Base-by-base conservation (phyloP, 2,797 vertebrate genomes). In the Epinephelus malabaricus region DNA sequence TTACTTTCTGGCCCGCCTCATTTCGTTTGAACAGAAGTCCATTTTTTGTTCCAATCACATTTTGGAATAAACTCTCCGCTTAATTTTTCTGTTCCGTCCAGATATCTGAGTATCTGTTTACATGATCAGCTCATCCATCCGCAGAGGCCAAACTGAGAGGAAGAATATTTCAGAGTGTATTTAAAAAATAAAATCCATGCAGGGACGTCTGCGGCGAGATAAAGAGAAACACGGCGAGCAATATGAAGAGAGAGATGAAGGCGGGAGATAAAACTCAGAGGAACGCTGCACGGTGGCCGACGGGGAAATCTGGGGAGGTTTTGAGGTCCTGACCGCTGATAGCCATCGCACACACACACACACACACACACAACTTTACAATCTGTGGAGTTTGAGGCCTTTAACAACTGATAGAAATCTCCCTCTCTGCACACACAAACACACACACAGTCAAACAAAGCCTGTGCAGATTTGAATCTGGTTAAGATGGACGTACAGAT, bases 241-340 rank as follows among this genome's bases (percentile, higher is more conserved):
- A 82, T 58, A 81, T 63, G 77, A 71, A 71, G 75, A 81, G 66
- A 77, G 60, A 77, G 77, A 87, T 81, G 85, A 81, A 69, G 81
- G 65, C 47, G 4, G 60, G 2, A 75, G 89, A 86, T 90, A 76
- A 77, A 27, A 34, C 34, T 34, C 34, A 34, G 34, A 34, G 34
- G 7, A 34, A 65, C 15, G 19, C 74, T 63, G 70, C 82, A 73
- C 14, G 80, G 76, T 69, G 73, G 79, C 81, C 85, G 61, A 79
- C 63, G 25, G 86, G 81, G 86, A 88, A 86, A 91, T 88, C 86
- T 88, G 66, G 23, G 40, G 79, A 79, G 74, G 61, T 69, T 69
- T 34, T 69, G 83, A 83, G 79, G 81, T 87, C 73, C 86, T 83
- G 87, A 80, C 78, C 75, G 45, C 83, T 76, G 87, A 93, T 90